Conservation (phyloP, 2,113 vertebrate species). For the Hirundichthys speculiger region DNA sequence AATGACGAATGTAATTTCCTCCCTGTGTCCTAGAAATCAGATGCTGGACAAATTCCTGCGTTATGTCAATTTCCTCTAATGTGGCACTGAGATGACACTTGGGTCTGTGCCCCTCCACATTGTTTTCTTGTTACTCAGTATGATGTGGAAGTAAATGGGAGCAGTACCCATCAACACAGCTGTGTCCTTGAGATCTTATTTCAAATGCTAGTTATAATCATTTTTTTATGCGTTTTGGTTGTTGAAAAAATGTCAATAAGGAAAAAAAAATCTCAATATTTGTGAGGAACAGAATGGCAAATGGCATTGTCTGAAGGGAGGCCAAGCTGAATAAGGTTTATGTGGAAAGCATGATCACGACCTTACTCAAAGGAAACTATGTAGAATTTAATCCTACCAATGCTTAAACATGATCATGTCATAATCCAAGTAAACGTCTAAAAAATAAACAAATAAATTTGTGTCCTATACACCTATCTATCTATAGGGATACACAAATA, state of each 20-base stretch:
- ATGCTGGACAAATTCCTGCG: conserved; percentile 47
- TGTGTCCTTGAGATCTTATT: background rate
- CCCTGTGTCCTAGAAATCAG: conserved; percentile 38
- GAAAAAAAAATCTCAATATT: background rate
- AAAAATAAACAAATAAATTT: no score
- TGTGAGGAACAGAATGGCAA: background rate
- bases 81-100: conserved; percentile 10
- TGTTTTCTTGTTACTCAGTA: conserved; percentile 10
- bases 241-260: conserved; percentile 1
- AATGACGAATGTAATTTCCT: conserved; percentile 61
- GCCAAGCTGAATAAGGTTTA: background rate
- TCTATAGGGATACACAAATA: no score
- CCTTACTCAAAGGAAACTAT: background rate
- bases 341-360: conserved; percentile 11
- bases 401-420: no score
- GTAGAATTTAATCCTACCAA: no score
- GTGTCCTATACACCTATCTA: no score
- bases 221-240: background rate
- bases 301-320: background rate
- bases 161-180: no score
- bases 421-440: no score
- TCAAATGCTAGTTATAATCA: background rate
- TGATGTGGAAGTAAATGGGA: conserved; percentile 7
- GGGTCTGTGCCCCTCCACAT: conserved; percentile 18
- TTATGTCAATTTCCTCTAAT: conserved; percentile 22